A percentile compares a stretch with the other conserved stretches of the same genome.
These are phyloP conservation scores for Graphium colonna DNA, from an alignment of 2,888 invertebrate species.

Conservation along the genomic window DNA sequence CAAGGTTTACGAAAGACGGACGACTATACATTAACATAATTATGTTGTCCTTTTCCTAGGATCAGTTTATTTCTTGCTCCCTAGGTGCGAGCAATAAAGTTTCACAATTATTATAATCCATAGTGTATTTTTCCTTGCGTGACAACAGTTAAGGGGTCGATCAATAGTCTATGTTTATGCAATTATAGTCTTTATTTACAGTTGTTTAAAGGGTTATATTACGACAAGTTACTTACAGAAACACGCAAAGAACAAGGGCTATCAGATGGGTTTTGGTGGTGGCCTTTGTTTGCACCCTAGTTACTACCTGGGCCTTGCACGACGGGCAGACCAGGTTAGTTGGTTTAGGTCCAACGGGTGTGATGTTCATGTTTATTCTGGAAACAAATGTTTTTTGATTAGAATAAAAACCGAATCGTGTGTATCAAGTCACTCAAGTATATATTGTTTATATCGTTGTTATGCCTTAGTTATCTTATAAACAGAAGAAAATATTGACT, in stretches of 20 bases:
- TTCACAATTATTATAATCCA: no score
- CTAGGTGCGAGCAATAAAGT: no score
- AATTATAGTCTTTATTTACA: background rate
- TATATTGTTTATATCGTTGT: no score
- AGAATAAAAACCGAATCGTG: no score
- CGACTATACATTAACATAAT: no score
- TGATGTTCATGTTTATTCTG: constrained; percentile 16
- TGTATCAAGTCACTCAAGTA: no score
- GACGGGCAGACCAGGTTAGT: constrained; percentile 61
- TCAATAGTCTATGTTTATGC: background rate
- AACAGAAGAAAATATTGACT: no score
- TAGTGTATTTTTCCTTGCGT: background rate
- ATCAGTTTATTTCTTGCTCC: no score
- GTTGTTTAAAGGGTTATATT: background rate
- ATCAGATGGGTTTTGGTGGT: constrained; percentile 77
- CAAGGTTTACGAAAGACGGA: no score
- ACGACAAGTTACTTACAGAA: constrained; percentile 31
- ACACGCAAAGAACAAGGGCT: constrained; percentile 68
- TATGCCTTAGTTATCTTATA: no score
- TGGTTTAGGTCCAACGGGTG: constrained; percentile 61
- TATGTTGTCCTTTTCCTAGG: no score
- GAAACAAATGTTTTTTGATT: constrained; percentile 2
- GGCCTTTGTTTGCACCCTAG: constrained; percentile 60
- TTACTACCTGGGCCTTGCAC: constrained; percentile 63
- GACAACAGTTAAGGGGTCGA: constrained; percentile 4